Conservation (phyloP, 2,888 invertebrate genomes). For the Teleogryllus oceanicus region DNA sequence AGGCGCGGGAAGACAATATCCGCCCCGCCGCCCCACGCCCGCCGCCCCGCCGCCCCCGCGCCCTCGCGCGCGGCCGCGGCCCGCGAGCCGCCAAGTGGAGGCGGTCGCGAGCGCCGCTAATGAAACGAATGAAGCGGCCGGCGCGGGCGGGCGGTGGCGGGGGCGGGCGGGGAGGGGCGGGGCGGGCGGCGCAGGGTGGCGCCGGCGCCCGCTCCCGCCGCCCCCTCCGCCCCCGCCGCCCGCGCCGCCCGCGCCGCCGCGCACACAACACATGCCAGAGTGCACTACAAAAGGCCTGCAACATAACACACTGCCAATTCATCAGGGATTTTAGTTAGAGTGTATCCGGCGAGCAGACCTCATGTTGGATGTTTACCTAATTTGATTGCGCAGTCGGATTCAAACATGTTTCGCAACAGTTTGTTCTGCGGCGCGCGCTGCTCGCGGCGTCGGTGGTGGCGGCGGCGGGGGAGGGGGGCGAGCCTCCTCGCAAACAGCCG, state of each 20-base stretch:
- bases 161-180: neutral
- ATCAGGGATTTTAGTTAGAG: slow-evolving; percentile 11
- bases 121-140: slow-evolving; percentile 22
- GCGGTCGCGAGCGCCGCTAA: neutral
- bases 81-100: neutral
- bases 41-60: neutral
- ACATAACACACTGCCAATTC: slow-evolving; percentile 18
- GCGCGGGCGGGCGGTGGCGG: neutral
- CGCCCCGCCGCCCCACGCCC: slow-evolving; percentile 12
- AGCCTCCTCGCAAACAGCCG: neutral
- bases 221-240: neutral
- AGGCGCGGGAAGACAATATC: neutral
- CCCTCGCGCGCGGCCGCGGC: neutral
- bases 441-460: too few species aligned
- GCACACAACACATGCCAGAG: slow-evolving; percentile 22
- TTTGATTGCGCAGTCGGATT: slow-evolving; percentile 35
- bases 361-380: slow-evolving; percentile 35
- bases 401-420: slow-evolving; percentile 34
- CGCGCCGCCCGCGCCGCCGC: neutral
- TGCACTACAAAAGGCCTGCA: slow-evolving; percentile 22
- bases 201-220: too few species aligned
- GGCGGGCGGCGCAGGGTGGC: too few species aligned
- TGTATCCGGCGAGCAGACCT: slow-evolving; percentile 9
- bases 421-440: neutral
- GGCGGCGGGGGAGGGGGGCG: neutral